These are phyloP conservation scores for Anoura caudifer DNA, from an alignment of 2,113 vertebrate genomes.

Conservation along the genomic window DNA sequence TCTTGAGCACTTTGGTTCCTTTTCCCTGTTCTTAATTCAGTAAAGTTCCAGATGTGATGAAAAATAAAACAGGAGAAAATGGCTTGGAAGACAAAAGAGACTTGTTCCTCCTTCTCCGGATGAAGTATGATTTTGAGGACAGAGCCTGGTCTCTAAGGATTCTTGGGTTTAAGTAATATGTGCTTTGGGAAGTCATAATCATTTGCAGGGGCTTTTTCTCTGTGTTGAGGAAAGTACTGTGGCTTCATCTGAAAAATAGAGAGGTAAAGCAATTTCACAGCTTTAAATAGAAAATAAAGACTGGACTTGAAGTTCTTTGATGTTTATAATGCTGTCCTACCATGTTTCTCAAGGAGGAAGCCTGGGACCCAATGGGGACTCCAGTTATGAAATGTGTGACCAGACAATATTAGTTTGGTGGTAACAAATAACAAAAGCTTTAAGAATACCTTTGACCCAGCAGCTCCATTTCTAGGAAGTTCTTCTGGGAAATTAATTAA, in stretches of 20 bases:
- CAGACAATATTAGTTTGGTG: neutral
- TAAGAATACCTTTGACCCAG: neutral
- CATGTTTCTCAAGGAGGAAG: neutral
- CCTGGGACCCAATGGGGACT: neutral
- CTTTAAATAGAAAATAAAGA: neutral
- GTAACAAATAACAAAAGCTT: neutral
- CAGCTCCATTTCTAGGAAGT: neutral
- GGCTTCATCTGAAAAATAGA: neutral
- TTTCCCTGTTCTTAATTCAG: neutral
- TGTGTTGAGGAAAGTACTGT: neutral
- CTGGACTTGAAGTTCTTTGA: neutral
- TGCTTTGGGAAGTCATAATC: neutral
- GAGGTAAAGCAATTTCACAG: neutral
- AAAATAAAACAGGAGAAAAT: neutral
- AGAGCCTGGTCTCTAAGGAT: neutral
- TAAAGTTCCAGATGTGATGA: neutral
- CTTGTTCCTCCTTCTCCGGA: neutral
- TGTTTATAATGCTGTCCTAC: neutral
- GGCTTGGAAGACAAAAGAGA: neutral
- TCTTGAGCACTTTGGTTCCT: neutral
- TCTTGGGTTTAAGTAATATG: neutral
- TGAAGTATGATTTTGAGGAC: neutral
- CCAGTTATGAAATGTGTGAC: neutral
- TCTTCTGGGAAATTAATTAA: neutral
- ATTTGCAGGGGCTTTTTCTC: neutral